phyloP scores from a whole-genome alignment of 2,888 invertebrate genomes.

The Arge pagana region DNA sequence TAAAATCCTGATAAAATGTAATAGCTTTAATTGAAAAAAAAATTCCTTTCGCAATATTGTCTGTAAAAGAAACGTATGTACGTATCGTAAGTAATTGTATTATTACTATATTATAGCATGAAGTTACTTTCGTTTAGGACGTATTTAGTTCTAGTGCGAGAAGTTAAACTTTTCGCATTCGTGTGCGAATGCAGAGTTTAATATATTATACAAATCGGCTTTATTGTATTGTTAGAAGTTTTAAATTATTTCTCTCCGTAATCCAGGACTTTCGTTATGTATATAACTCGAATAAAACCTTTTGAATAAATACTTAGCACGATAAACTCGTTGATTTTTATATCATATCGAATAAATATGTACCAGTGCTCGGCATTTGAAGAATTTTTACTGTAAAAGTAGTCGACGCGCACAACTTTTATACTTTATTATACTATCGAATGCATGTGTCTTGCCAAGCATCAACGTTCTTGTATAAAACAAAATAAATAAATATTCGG shows the following conservation, averaged over 20 bases:
- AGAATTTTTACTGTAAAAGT: no score
- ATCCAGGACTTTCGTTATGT: slow-evolving; percentile 34
- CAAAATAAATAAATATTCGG: no score
- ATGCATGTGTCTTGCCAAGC: slow-evolving; percentile 41
- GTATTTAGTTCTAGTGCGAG: background rate
- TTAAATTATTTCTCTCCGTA: slow-evolving; percentile 38
- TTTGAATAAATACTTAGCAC: no score
- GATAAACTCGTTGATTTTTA: no score
- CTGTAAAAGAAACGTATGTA: background rate
- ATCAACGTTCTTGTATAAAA: no score
- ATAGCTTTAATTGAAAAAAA: slow-evolving; percentile 15
- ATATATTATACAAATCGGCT: slow-evolving; percentile 37
- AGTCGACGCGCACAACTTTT: no score
- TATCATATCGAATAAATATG: no score
- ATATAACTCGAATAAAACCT: no score
- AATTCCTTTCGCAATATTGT: slow-evolving; percentile 9
- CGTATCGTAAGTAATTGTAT: background rate
- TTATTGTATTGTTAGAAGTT: slow-evolving; percentile 38
- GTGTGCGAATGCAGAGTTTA: slow-evolving; percentile 37
- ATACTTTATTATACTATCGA: no score
- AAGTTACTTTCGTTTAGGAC: slow-evolving; percentile 9
- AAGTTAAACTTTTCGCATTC: slow-evolving; percentile 25
- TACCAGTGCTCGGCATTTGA: no score
- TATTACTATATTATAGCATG: slow-evolving; percentile 2
- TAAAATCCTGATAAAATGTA: no score